These are phyloP conservation scores for Drosophila busckii DNA, from an alignment of 1,140 invertebrate species.

Conservation along the genomic window DNA sequence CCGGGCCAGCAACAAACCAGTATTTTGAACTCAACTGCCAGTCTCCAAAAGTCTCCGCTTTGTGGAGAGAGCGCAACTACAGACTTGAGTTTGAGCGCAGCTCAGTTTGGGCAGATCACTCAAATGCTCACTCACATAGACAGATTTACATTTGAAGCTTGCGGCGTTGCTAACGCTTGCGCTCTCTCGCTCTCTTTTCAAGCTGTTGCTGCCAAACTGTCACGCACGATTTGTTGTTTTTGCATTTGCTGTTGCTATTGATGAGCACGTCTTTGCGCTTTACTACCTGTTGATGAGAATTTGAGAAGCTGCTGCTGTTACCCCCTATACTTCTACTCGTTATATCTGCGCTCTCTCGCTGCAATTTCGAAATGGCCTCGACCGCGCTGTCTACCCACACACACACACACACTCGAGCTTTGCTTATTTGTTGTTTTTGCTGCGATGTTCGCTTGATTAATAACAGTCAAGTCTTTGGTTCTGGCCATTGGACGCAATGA, in stretches of 20 bases:
- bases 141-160: too few relatives aligned
- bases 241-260: constrained; percentile 37
- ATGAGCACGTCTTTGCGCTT: constrained; percentile 67
- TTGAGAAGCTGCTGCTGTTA: constrained; percentile 26
- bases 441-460: constrained; percentile 46
- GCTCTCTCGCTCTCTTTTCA: not conserved
- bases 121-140: constrained; percentile 7
- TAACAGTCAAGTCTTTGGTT: constrained; percentile 38
- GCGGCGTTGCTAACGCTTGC: not conserved
- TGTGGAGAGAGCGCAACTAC: too few relatives aligned
- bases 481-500: constrained; percentile 23
- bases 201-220: constrained; percentile 27
- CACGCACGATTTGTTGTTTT: constrained; percentile 43
- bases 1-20: constrained; percentile 58
- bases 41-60: too few relatives aligned
- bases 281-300: constrained; percentile 75
- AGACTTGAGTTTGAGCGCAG: constrained; percentile 23
- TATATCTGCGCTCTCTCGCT: constrained; percentile 7
- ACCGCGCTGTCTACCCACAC: not conserved
- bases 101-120: constrained; percentile 17
- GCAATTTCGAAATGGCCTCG: constrained; percentile 26
- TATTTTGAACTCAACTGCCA: constrained; percentile 63
- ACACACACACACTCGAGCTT: not conserved
- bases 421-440: not conserved
- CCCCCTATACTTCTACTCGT: constrained; percentile 13